Percentiles rank a stretch among this genome's conserved stretches.
Evolutionary conservation across 2,113 vertebrate species (phyloP).

Genomic region (Lepidothrix coronata): DNA sequence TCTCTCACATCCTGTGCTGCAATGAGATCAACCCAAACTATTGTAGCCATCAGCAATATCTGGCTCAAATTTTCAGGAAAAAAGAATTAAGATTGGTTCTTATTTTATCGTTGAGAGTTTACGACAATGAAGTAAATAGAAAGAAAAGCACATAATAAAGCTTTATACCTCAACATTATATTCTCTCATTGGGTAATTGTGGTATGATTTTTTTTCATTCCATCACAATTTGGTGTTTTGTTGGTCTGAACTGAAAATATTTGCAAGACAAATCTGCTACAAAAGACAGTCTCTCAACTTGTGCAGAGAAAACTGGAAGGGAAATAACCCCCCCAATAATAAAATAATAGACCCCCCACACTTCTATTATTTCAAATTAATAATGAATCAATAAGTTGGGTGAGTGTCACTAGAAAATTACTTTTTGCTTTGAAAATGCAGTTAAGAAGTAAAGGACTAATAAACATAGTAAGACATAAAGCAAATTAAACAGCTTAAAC

Average conservation of each 20-base stretch:
- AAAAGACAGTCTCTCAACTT: neutral
- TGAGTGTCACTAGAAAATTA: neutral
- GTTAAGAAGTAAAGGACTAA: neutral
- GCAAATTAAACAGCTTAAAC: neutral
- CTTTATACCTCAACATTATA: neutral
- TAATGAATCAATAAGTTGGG: neutral
- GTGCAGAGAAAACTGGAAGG: neutral
- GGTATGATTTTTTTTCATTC: neutral
- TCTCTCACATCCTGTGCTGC: neutral
- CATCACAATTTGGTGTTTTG: neutral
- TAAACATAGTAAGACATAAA: neutral
- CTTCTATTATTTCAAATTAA: neutral
- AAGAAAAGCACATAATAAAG: neutral
- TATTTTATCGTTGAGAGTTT: neutral
- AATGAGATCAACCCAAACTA: neutral
- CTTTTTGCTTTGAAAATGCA: neutral
- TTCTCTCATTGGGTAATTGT: neutral
- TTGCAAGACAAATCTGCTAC: neutral
- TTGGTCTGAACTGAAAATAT: neutral
- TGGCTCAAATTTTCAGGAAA: neutral
- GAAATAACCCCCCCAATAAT: fast-evolving
- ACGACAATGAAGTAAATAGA: neutral
- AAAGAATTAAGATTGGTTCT: neutral
- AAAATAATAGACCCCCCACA: neutral
- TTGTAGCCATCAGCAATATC: neutral